Evolutionary conservation across 2,888 invertebrate species (phyloP).

Genomic region (Hemithea aestivaria): DNA sequence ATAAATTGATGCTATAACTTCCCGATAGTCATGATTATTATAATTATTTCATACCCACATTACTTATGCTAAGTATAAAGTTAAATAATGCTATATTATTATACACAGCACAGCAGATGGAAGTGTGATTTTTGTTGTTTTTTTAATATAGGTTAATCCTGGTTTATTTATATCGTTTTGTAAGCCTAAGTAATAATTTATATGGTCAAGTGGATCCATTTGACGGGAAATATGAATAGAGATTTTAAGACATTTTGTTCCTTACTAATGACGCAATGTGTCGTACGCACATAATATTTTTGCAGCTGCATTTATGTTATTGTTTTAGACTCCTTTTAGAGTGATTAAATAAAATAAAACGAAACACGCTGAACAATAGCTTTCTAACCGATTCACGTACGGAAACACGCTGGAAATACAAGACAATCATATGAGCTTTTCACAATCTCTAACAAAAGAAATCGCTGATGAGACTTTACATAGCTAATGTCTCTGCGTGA

Average conservation of each 20-base stretch:
- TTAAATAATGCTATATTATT: slow-evolving; percentile 11
- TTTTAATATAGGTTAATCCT: slow-evolving; percentile 17
- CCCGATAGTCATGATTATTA: slow-evolving; percentile 30
- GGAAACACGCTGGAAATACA: too few species aligned
- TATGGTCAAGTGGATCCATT: slow-evolving; percentile 19
- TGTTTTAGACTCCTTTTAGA: slow-evolving; percentile 19
- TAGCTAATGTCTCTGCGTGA: too few species aligned
- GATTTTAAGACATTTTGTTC: slow-evolving; percentile 24
- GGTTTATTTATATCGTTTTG: slow-evolving; percentile 35
- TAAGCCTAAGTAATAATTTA: slow-evolving; percentile 31
- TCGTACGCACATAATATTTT: slow-evolving; percentile 19
- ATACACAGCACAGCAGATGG: slow-evolving; percentile 11
- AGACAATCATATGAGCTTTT: too few species aligned
- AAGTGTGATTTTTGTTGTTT: slow-evolving; percentile 21
- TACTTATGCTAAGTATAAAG: slow-evolving; percentile 16
- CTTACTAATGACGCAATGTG: slow-evolving; percentile 22
- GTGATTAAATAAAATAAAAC: too few species aligned
- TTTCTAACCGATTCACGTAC: too few species aligned
- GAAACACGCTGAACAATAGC: too few species aligned
- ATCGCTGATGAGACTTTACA: too few species aligned
- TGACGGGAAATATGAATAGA: slow-evolving; percentile 17
- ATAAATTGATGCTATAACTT: slow-evolving; percentile 31
- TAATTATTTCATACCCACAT: slow-evolving; percentile 18
- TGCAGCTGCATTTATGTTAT: slow-evolving; percentile 34
- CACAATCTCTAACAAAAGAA: too few species aligned